These are phyloP conservation scores for Petrophora chlorosata DNA, from an alignment of 2,888 invertebrate species.

Conservation along the genomic window DNA sequence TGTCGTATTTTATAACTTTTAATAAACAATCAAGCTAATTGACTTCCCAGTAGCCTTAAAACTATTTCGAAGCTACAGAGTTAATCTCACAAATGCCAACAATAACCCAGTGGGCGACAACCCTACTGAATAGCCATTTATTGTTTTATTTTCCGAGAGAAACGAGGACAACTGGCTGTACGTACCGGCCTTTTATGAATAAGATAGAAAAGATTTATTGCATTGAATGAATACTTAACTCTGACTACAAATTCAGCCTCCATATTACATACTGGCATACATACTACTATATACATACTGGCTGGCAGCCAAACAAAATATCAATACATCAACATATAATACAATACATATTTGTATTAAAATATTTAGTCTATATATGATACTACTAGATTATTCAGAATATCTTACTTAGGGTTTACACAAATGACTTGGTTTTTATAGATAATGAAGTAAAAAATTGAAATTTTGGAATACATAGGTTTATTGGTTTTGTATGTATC, in stretches of 20 bases:
- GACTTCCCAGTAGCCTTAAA: too few relatives aligned
- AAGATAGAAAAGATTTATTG: slow-evolving; percentile 72
- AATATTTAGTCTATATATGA: slow-evolving; percentile 16
- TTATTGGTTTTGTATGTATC: too few relatives aligned
- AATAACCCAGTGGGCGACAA: slow-evolving; percentile 10
- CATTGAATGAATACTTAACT: slow-evolving; percentile 72
- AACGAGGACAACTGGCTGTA: slow-evolving; percentile 47
- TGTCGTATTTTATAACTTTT: too few relatives aligned
- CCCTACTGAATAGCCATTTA: slow-evolving; percentile 26
- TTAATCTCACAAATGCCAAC: background rate
- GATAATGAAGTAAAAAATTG: too few relatives aligned
- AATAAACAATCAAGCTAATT: too few relatives aligned
- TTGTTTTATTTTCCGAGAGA: slow-evolving; percentile 42
- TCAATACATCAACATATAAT: slow-evolving; percentile 62
- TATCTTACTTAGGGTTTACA: too few relatives aligned
- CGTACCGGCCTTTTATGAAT: slow-evolving; percentile 54
- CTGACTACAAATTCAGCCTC: slow-evolving; percentile 58
- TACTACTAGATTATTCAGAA: too few relatives aligned
- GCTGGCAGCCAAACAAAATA: slow-evolving; percentile 65
- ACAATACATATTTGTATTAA: slow-evolving; percentile 38
- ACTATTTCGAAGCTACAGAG: background rate
- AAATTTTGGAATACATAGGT: too few relatives aligned
- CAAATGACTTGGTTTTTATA: too few relatives aligned
- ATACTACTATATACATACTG: too few relatives aligned
- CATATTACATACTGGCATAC: slow-evolving; percentile 68